phyloP scores from a whole-genome alignment of 1,140 invertebrate genomes.

The Ditylenchus dipsaci region DNA sequence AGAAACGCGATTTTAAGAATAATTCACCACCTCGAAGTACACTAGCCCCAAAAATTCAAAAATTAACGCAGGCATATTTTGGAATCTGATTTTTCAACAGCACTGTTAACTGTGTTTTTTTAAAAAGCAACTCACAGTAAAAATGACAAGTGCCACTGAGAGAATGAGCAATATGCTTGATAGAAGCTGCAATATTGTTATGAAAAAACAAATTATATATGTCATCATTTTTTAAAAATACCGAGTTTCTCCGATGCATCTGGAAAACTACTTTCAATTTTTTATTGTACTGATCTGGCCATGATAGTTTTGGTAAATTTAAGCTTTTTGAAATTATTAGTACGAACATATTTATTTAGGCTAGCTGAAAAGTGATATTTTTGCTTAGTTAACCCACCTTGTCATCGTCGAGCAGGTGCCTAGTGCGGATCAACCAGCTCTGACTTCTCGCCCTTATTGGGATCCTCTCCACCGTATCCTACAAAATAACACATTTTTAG shows the following conservation, averaged over 20 bases:
- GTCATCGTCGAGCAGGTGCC: constrained; percentile 55
- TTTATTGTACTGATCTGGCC: too few species aligned
- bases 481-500: constrained; percentile 24
- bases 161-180: background rate
- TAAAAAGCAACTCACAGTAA: background rate
- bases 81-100: too few species aligned
- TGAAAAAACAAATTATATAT: background rate
- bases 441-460: constrained; percentile 57
- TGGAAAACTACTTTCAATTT: constrained; percentile 7
- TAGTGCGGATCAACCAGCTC: constrained; percentile 56
- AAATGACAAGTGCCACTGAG: background rate
- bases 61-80: too few species aligned
- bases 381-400: constrained; percentile 32
- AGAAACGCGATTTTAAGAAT: too few species aligned
- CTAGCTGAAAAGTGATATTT: background rate
- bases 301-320: background rate
- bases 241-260: background rate
- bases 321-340: background rate
- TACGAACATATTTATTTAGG: background rate
- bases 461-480: constrained; percentile 58
- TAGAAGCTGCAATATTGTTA: background rate
- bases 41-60: too few species aligned
- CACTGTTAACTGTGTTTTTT: too few species aligned
- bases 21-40: too few species aligned
- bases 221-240: background rate